These are phyloP conservation scores for Sinocyclocheilus rhinocerous DNA, from an alignment of 2,113 vertebrate genomes.

Conservation along the genomic window DNA sequence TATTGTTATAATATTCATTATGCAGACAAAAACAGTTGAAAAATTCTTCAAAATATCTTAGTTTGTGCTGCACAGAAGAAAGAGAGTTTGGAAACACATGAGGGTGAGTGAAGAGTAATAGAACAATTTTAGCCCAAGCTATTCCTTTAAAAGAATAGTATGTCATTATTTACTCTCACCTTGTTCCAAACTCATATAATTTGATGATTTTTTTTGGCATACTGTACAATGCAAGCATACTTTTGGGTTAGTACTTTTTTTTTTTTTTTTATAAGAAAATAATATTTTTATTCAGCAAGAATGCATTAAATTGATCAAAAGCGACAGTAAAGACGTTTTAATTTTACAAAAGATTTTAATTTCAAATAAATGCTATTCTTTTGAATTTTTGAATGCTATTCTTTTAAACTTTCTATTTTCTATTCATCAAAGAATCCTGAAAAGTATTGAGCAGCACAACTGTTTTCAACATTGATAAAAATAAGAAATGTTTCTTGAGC, in stretches of 20 bases:
- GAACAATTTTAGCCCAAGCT: background rate
- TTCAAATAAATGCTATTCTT: too few relatives aligned
- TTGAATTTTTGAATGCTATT: too few relatives aligned
- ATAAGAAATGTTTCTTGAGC: too few relatives aligned
- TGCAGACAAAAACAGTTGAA: background rate
- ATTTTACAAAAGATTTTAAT: background rate
- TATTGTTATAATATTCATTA: background rate
- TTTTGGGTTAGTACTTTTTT: too few relatives aligned
- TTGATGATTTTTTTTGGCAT: too few relatives aligned
- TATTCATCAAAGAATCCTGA: background rate
- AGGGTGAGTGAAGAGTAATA: background rate
- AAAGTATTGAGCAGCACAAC: too few relatives aligned
- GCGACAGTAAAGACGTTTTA: too few relatives aligned
- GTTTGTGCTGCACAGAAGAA: background rate
- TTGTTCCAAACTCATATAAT: background rate
- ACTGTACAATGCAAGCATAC: too few relatives aligned
- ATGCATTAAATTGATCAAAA: background rate
- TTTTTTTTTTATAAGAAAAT: too few relatives aligned
- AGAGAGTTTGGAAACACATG: background rate
- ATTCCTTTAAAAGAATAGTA: slow-evolving; percentile 12
- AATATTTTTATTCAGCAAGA: background rate
- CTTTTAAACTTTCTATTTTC: background rate
- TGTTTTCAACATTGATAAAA: too few relatives aligned
- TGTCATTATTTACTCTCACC: slow-evolving; percentile 52
- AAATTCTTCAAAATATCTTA: background rate